Evolutionary conservation across 2,113 vertebrate species (phyloP), one percentile per base, ranked within the genome.

Genomic region (Vanacampus margaritifer): DNA sequence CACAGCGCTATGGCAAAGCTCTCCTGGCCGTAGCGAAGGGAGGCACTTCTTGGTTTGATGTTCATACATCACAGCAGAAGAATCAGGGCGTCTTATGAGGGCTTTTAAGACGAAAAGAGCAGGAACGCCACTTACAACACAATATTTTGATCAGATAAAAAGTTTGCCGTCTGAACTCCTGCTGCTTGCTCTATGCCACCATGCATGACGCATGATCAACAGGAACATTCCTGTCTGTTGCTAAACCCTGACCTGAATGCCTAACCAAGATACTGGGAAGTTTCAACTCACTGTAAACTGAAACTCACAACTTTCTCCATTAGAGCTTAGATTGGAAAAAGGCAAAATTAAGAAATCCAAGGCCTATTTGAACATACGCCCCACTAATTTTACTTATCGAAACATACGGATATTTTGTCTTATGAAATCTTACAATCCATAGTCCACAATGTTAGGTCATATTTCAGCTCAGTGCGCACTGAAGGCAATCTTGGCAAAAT

Each of bases 111-210:
- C 16, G 73, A 74, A n/a, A 53, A 61, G 73, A 64, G 72, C 72
- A 75, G 68, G 73, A 64, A 46, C 32, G 72, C 70, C 74, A 79
- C 77, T 79, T 73, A 81, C 28, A 78, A 83, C 72, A 86, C 84
- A 80, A 59, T 7, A 6, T 78, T 83, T 86, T 82, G 74, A 91
- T 91, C 88, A 82, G 90, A 91, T 91, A 89, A 90, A n/a, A 83
- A 73, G 65, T 23, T 41, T 43, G 36, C 58, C 16, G 59, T 39
- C 37, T 39, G n/a, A 74, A 73, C 69, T 78, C 54, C 57, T 63
- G 64, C 65, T 74, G 45, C 71, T 72, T 74, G 45, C 71, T 72
- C 69, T 66, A 69, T 60, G 69, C 76, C 75, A 75, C 64, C 67
- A 79, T 80, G 79, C 81, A 76, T 84, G 84, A 77, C 82, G 76